Evolutionary conservation across 2,113 vertebrate species (phyloP), one percentile per base, ranked within the genome.

Genomic region (Choloepus hoffmanni): DNA sequence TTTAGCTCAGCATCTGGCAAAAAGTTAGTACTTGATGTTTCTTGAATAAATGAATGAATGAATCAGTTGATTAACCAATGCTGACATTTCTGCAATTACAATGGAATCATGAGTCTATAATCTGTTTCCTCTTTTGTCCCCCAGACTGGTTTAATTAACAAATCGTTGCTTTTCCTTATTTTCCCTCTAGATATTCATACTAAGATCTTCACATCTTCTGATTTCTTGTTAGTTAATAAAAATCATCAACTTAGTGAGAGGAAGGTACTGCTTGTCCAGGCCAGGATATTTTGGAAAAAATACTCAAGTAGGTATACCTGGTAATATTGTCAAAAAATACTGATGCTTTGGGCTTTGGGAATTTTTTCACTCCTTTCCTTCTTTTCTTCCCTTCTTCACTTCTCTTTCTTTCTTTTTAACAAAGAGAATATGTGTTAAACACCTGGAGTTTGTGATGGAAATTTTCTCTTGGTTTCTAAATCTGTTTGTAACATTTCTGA

Each of bases 191-290:
- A 53, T 33, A 14, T 40, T 53, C 76, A 48, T 7, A 18, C 2
- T 53, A 63, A 26, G 26, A 33, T 24, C 36, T 65, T 72, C 83
- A 7, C 1, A 6, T 21, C n/a, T 36, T 76, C 11, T 85, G 5
- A 23, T 73, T 67, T 48, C 77, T 88, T 33, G 13, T 63, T 48
- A n/a, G 11, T 50, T 50, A 50, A 55, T 48, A 45, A 40, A 65
- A 45, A 26, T 36, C 33, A 58, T 30, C 33, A 43, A 10, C 23
- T 7, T 26, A 3, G 30, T 40, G 36, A 70, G 6, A 79, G 65
- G 8, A 81, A 36, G 30, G 11, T 11, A 5, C 3, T 11, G 0
- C 1, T 60, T 28, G 1, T 3, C 33, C 13, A 16, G 72, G 13
- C 7, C 26, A 28, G 70, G 19, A 9, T 12, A 26, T 89, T 74